phyloP scores from a whole-genome alignment of 2,113 vertebrate genomes.

The Psophia crepitans region DNA sequence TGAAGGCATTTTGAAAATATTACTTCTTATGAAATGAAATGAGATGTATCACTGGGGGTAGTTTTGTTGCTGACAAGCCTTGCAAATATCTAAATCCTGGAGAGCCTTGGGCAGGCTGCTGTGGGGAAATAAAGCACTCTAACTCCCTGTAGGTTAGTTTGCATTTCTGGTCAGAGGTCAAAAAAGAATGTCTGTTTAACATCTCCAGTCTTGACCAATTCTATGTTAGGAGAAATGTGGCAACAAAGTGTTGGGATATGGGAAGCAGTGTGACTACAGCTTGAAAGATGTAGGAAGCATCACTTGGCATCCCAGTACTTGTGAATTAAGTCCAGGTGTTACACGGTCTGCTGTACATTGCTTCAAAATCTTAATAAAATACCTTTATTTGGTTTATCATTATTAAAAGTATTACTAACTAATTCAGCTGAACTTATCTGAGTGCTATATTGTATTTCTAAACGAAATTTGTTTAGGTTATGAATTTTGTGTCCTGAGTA shows the following conservation, averaged over 20 bases:
- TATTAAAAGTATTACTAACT: neutral
- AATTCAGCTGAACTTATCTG: neutral
- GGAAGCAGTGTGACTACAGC: neutral
- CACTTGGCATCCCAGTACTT: neutral
- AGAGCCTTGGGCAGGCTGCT: neutral
- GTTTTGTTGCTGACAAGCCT: neutral
- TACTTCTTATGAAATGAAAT: neutral
- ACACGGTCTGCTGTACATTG: neutral
- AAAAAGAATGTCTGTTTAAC: constrained; percentile 18
- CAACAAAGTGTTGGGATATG: neutral
- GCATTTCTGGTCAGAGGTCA: neutral
- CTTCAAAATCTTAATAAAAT: neutral
- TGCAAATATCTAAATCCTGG: neutral
- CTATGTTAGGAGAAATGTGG: constrained; percentile 3
- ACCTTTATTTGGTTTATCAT: neutral
- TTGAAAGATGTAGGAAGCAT: constrained; percentile 7
- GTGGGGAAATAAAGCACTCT: neutral
- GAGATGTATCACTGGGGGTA: neutral
- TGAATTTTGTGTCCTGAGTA: neutral
- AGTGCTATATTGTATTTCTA: neutral
- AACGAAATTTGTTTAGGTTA: neutral
- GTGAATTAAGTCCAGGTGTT: constrained; percentile 35
- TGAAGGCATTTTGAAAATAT: neutral
- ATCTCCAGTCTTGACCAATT: neutral
- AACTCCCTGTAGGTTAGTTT: neutral